Percentiles rank a stretch among this genome's conserved stretches.
Evolutionary conservation across 1,140 invertebrate genomes (phyloP).

Genomic region (Epicauta chinensis): DNA sequence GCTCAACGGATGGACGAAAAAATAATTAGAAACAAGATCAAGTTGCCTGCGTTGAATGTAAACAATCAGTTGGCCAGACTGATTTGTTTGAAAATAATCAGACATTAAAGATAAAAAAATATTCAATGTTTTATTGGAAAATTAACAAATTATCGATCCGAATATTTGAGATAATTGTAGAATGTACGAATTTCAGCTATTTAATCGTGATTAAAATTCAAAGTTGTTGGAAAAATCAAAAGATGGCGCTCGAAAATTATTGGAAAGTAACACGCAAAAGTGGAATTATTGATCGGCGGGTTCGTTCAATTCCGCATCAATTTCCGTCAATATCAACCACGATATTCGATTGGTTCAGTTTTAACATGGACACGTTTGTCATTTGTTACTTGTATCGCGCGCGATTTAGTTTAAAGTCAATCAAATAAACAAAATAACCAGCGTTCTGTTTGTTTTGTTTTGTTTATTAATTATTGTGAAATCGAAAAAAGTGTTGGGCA

Average conservation of each 20-base stretch:
- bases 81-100: too few species aligned
- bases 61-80: too few species aligned
- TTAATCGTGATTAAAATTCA: too few species aligned
- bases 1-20: too few species aligned
- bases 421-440: not conserved
- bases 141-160: too few species aligned
- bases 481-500: not conserved
- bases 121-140: too few species aligned
- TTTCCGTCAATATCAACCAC: not conserved
- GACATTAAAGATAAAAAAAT: too few species aligned
- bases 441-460: not conserved
- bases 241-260: not conserved
- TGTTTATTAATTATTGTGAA: not conserved
- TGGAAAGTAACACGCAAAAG: conserved; percentile 18
- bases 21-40: too few species aligned
- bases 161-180: not conserved
- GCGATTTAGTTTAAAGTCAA: conserved; percentile 18
- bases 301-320: conserved; percentile 3
- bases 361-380: conserved; percentile 16
- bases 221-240: not conserved
- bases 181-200: too few species aligned
- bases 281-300: conserved; percentile 21
- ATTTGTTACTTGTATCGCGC: conserved; percentile 22
- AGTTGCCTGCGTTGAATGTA: too few species aligned
- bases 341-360: conserved; percentile 20